Conservation (phyloP, 2,888 invertebrate genomes). For the Noctua janthina region DNA sequence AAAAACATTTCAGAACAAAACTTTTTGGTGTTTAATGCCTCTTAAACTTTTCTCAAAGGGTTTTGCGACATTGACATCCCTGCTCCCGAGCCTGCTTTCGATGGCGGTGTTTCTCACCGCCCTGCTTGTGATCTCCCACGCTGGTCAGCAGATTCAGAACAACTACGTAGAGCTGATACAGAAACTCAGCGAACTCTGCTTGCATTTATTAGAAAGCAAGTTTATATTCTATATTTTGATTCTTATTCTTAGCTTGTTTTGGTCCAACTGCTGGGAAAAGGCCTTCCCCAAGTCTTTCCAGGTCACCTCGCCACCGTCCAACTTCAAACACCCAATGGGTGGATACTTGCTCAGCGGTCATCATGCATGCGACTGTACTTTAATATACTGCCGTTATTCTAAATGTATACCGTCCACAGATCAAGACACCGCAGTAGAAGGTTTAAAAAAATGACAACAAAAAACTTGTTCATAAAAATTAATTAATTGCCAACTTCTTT, state of each 20-base stretch:
- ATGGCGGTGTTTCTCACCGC: conserved; percentile 62
- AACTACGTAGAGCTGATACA: conserved; percentile 62
- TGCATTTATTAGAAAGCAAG: conserved; percentile 54
- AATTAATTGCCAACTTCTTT: background rate
- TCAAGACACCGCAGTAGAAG: conserved; percentile 3
- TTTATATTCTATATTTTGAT: background rate
- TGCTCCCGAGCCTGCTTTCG: conserved; percentile 35
- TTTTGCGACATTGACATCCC: conserved; percentile 9
- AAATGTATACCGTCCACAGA: background rate
- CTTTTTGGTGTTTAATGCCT: background rate
- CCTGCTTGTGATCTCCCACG: conserved; percentile 65
- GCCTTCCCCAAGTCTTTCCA: background rate
- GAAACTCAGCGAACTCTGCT: conserved; percentile 67
- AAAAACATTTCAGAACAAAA: too few relatives aligned
- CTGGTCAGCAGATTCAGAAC: conserved; percentile 71
- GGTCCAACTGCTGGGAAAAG: background rate
- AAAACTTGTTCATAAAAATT: conserved; percentile 55
- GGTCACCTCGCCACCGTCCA: background rate
- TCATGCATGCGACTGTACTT: background rate
- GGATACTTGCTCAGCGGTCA: background rate
- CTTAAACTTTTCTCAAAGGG: conserved; percentile 56
- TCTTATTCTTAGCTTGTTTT: background rate
- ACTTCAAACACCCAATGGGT: too few relatives aligned
- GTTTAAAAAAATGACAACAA: background rate
- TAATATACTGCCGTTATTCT: background rate